Evolutionary conservation across 2,113 vertebrate species (phyloP).

Genomic region (Ranitomeya imitator): DNA sequence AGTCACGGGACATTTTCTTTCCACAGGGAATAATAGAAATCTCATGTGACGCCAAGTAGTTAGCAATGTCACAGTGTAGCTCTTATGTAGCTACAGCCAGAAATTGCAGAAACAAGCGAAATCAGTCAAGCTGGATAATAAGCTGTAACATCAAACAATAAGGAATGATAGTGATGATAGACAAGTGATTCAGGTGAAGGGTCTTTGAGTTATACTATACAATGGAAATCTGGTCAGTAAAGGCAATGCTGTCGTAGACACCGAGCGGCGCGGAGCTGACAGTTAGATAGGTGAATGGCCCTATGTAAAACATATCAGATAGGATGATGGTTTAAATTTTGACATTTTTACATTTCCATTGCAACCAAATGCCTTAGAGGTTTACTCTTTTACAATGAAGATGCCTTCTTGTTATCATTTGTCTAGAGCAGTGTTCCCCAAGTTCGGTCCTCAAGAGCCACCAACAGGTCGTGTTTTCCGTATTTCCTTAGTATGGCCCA

Average conservation of each 20-base stretch:
- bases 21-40: no score
- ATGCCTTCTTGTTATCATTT: conserved; percentile 16
- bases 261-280: background rate
- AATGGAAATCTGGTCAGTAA: background rate
- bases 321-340: conserved; percentile 51
- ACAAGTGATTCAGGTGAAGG: background rate
- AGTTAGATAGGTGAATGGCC: conserved; percentile 1
- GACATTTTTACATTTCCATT: conserved; percentile 29
- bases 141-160: no score
- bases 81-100: no score
- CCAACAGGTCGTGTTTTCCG: no score
- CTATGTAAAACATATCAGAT: conserved; percentile 37
- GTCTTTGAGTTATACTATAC: background rate
- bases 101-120: no score
- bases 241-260: background rate
- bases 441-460: no score
- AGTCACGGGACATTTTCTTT: no score
- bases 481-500: no score
- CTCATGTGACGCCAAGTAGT: no score
- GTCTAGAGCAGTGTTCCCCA: no score
- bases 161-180: background rate
- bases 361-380: conserved; percentile 47
- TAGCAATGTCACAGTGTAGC: no score
- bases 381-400: conserved; percentile 28
- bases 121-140: background rate